phyloP scores from a whole-genome alignment of 1,140 invertebrate genomes.

The Drosophila yakuba region DNA sequence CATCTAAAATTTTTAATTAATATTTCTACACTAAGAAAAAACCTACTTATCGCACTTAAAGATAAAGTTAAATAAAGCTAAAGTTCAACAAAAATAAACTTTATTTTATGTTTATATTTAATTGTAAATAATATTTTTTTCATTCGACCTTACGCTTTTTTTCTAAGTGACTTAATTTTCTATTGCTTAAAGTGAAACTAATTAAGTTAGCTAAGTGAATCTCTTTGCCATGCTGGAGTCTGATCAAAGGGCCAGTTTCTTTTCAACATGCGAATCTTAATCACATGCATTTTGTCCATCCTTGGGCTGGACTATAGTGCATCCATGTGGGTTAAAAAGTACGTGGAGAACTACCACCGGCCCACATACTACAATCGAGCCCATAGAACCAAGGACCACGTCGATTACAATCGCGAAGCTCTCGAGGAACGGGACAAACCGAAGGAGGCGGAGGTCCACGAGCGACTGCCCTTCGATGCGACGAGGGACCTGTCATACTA shows the following conservation, averaged over 20 bases:
- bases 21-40: constrained; percentile 13
- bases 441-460: accelerated
- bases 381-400: constrained; percentile 19
- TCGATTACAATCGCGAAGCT: constrained; percentile 36
- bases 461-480: constrained; percentile 12
- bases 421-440: not conserved
- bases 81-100: too few species aligned
- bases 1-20: constrained; percentile 36
- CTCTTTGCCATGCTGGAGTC: not conserved
- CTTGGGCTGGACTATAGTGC: constrained; percentile 1
- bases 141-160: not conserved
- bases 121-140: not conserved
- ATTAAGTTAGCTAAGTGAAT: constrained; percentile 3
- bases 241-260: not conserved
- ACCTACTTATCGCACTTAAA: too few species aligned
- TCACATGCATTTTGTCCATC: not conserved
- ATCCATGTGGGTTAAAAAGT: constrained; percentile 34
- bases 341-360: constrained; percentile 46
- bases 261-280: constrained; percentile 8
- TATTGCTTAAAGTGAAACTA: constrained; percentile 2
- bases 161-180: not conserved
- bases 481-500: constrained; percentile 26
- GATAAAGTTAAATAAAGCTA: too few species aligned
- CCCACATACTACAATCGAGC: constrained; percentile 51
- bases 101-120: too few species aligned